Evolutionary conservation across 2,113 vertebrate genomes (phyloP).

Genomic region (Pygoscelis adeliae): DNA sequence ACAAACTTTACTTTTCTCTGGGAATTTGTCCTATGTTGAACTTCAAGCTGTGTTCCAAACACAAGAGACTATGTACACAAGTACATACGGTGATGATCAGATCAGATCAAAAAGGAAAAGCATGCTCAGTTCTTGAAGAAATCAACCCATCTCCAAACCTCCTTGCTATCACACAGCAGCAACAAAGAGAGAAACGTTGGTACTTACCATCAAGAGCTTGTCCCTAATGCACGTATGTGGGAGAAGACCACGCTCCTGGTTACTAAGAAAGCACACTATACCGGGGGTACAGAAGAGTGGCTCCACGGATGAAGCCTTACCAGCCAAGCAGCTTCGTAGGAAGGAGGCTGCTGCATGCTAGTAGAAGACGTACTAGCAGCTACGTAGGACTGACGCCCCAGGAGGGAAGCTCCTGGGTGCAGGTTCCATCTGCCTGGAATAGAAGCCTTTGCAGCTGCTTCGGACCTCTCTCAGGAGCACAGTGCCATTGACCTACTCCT

Average conservation of each 20-base stretch:
- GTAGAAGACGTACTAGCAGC: neutral
- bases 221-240: neutral
- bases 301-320: neutral
- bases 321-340: neutral
- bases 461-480: neutral
- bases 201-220: neutral
- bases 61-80: neutral
- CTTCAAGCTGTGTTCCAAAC: neutral
- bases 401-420: neutral
- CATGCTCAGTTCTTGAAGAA: neutral
- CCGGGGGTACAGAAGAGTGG: neutral
- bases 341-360: neutral
- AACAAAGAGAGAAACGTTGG: neutral
- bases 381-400: accelerated
- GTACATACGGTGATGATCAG: neutral
- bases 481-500: neutral
- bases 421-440: neutral
- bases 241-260: neutral
- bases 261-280: neutral
- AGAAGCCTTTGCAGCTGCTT: neutral
- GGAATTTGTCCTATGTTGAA: neutral
- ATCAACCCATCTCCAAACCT: neutral
- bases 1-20: neutral
- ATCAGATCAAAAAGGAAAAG: neutral
- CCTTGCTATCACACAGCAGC: neutral